These are phyloP conservation scores for Campodea augens DNA, from an alignment of 1,140 invertebrate species.

Conservation along the genomic window DNA sequence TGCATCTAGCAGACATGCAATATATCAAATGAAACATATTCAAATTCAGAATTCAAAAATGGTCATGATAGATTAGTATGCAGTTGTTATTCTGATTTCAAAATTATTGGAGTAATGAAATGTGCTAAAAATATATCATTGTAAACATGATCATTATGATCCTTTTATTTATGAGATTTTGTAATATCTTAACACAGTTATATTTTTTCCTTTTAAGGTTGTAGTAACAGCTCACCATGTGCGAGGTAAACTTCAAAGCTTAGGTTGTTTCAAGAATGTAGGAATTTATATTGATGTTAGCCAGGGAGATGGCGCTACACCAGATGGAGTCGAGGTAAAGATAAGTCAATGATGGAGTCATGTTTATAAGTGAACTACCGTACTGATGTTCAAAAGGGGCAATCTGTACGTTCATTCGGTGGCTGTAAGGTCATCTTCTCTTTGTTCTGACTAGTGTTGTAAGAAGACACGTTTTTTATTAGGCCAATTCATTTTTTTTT, in stretches of 20 bases:
- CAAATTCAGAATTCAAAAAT: neutral
- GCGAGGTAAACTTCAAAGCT: conserved; percentile 42
- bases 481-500: neutral
- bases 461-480: conserved; percentile 6
- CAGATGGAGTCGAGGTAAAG: conserved; percentile 55
- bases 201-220: conserved; percentile 21
- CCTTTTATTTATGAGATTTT: neutral
- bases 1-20: too few species aligned
- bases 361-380: too few species aligned
- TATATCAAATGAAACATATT: too few species aligned
- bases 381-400: neutral
- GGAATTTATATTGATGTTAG: conserved; percentile 66
- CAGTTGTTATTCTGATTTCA: neutral
- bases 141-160: neutral
- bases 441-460: conserved; percentile 5
- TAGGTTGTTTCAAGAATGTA: conserved; percentile 67
- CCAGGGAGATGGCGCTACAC: conserved; percentile 40
- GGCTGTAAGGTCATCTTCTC: conserved; percentile 7
- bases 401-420: conserved; percentile 10
- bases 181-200: conserved; percentile 5
- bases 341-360: too few species aligned
- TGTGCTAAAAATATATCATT: neutral
- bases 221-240: conserved; percentile 32
- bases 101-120: neutral
- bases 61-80: neutral